Conservation (phyloP, 2,113 vertebrate genomes). For the Dipodomys spectabilis region DNA sequence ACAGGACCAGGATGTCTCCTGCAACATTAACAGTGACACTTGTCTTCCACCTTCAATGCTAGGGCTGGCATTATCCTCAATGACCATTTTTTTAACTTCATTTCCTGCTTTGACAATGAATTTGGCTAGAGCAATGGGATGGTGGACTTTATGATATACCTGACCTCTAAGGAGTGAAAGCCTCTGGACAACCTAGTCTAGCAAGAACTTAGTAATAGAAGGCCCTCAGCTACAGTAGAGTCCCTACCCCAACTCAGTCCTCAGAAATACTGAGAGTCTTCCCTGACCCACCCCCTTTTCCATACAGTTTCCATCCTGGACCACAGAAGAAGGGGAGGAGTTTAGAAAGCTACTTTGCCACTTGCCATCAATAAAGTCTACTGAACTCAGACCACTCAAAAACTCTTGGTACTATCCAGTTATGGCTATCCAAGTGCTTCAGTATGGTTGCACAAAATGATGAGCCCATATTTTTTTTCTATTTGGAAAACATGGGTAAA, state of each 20-base stretch:
- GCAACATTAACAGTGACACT: not conserved
- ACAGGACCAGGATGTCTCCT: not conserved
- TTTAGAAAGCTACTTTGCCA: not conserved
- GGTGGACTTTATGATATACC: not conserved
- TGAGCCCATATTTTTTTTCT: not conserved
- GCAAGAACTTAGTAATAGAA: not conserved
- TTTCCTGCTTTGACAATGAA: not conserved
- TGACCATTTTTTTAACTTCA: not conserved
- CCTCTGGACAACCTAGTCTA: not conserved
- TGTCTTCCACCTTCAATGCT: not conserved
- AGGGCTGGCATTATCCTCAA: not conserved
- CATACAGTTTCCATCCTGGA: not conserved
- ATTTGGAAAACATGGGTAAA: too few relatives aligned
- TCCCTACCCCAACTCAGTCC: not conserved
- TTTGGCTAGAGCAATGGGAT: not conserved
- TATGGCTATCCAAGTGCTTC: not conserved
- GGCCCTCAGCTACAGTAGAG: not conserved
- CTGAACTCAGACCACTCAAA: too few relatives aligned
- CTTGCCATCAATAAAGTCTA: too few relatives aligned
- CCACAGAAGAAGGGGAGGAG: not conserved
- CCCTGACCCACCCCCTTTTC: not conserved
- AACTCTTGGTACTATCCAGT: too few relatives aligned
- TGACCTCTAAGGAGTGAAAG: not conserved
- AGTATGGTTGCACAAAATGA: not conserved
- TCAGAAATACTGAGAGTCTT: not conserved